Evolutionary conservation across 2,888 invertebrate species (phyloP).

Genomic region (Pycnomerus fuliginosus): DNA sequence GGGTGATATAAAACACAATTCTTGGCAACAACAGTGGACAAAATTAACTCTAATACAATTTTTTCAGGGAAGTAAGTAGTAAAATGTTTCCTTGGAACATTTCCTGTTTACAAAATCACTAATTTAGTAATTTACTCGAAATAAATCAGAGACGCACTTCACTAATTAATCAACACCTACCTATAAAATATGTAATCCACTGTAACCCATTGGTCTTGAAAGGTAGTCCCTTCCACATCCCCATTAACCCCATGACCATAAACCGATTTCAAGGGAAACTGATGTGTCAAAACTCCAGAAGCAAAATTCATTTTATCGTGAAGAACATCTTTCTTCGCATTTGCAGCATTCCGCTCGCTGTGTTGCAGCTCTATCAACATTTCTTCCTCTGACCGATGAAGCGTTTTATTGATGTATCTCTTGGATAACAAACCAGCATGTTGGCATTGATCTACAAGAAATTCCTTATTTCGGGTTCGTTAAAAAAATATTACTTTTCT

Average conservation of each 20-base stretch:
- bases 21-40: not conserved
- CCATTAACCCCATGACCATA: slow-evolving; percentile 59
- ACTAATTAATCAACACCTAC: slow-evolving; percentile 44
- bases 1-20: slow-evolving; percentile 5
- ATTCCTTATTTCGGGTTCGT: too few relatives aligned
- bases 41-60: not conserved
- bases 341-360: slow-evolving; percentile 25
- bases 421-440: slow-evolving; percentile 39
- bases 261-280: slow-evolving; percentile 67
- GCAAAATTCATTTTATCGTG: slow-evolving; percentile 52
- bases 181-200: slow-evolving; percentile 93
- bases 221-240: slow-evolving; percentile 69
- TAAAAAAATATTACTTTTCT: too few relatives aligned
- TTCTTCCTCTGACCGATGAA: slow-evolving; percentile 35
- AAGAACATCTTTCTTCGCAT: not conserved
- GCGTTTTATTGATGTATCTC: slow-evolving; percentile 27
- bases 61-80: too few relatives aligned
- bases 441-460: slow-evolving; percentile 44
- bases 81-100: too few relatives aligned
- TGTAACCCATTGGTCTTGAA: slow-evolving; percentile 72
- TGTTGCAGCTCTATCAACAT: slow-evolving; percentile 43
- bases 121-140: not conserved
- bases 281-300: slow-evolving; percentile 65
- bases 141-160: not conserved
- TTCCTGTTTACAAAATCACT: not conserved